These are phyloP conservation scores for Diprion similis DNA, from an alignment of 1,140 invertebrate genomes.

Conservation along the genomic window DNA sequence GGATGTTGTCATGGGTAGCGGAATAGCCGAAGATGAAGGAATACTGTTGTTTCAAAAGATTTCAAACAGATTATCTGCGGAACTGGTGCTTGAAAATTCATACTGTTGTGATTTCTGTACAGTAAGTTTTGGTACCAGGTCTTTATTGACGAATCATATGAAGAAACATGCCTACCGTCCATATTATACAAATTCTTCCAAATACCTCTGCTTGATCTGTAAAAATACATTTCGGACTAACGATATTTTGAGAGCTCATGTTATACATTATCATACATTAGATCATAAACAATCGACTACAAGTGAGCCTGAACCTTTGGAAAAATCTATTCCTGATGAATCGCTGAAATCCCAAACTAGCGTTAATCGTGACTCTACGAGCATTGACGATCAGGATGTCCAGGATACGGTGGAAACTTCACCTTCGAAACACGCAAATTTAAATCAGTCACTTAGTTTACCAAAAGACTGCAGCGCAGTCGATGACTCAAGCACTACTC, in stretches of 20 bases:
- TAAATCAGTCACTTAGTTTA: too few species aligned
- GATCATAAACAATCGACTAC: not conserved
- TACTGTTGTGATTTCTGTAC: not conserved
- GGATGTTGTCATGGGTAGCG: not conserved
- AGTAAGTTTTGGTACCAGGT: not conserved
- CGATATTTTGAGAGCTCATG: not conserved
- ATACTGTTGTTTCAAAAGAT: not conserved
- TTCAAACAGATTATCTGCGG: not conserved
- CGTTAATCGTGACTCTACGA: too few species aligned
- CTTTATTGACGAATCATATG: not conserved
- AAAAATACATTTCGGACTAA: slow-evolving; percentile 1
- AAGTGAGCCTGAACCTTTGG: not conserved
- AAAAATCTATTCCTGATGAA: too few species aligned
- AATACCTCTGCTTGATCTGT: not conserved
- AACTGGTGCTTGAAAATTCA: not conserved
- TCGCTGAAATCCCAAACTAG: too few species aligned
- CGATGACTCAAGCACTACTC: too few species aligned
- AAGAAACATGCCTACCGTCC: not conserved
- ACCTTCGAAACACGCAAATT: too few species aligned
- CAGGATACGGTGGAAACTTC: too few species aligned
- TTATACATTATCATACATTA: not conserved
- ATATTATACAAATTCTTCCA: not conserved
- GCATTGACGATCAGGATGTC: too few species aligned
- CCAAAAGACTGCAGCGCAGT: too few species aligned
- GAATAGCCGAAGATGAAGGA: not conserved